A percentile compares a stretch with the other conserved stretches of the same genome.
phyloP scores from a whole-genome alignment of 2,113 vertebrate genomes.

The Megaptera novaeangliae region DNA sequence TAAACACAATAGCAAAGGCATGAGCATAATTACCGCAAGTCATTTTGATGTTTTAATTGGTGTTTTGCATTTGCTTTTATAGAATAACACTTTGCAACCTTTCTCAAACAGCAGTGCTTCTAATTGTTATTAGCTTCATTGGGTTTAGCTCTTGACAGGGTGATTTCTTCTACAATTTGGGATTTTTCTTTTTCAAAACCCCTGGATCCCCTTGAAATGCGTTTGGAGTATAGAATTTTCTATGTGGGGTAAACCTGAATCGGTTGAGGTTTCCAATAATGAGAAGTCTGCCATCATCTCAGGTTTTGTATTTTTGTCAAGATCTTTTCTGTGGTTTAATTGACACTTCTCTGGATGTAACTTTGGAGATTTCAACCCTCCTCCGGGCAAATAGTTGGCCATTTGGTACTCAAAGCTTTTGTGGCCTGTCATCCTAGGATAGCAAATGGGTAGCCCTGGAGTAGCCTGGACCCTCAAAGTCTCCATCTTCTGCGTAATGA shows the following conservation, averaged over 20 bases:
- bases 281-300: background rate
- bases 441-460: background rate
- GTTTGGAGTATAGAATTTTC: background rate
- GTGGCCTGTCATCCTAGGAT: background rate
- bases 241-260: background rate
- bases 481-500: background rate
- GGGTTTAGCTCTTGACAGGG: background rate
- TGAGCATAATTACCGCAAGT: background rate
- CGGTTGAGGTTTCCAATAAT: background rate
- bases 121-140: background rate
- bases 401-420: background rate
- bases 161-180: background rate
- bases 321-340: background rate
- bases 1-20: background rate
- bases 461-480: background rate
- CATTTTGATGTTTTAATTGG: background rate
- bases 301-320: background rate
- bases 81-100: background rate
- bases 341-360: background rate
- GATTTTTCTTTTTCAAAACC: background rate
- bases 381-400: background rate
- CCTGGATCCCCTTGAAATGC: background rate
- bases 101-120: background rate
- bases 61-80: constrained; percentile 22
- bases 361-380: background rate